Evolutionary conservation across 2,888 invertebrate species (phyloP), one percentile per base, ranked within the genome.

Genomic region (Drosophila neonasuta): DNA sequence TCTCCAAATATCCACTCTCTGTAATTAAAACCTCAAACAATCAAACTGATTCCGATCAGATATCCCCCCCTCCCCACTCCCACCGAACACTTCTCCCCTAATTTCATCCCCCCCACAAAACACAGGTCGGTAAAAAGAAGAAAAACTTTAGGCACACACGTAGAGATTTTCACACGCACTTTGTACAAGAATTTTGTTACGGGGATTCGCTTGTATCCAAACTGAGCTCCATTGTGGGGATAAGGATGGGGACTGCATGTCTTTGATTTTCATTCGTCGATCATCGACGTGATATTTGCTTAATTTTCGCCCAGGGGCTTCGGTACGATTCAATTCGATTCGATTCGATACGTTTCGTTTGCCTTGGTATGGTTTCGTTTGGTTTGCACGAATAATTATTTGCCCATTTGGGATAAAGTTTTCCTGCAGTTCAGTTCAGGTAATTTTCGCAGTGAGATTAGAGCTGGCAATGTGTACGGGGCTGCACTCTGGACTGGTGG

Each of bases 401-500:
- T 80, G 86, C 62, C 86, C 80, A 80, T 80, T 85, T 80, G 80
- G 78, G 80, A 83, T 67, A 66, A 82, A 77, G 67, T 75, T 77
- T 76, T 70, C 67, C 60, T 63, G 68, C 58, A 56, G 45, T 46
- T 34, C 56, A 56, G 56, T 46, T 24, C 56, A 56, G 56, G 56
- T 56, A 56, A 56, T 56, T 71, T 70, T 67, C 54, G 51, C 68
- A 60, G 49, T 54, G 60, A 60, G 60, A 52, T 50, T 56, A 39
- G 50, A 46, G 55, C 42, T 57, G 60, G 36, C 41, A 44, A 39
- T 51, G 69, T 68, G 56, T 58, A 58, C 34, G 50, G 60, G 50
- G 39, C 8, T 59, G 62, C 48, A 65, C 65, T 49, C 60, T 11
- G 56, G 36, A 15, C 15, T 15, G 15, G 20, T 57, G 66, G 74